A percentile compares a stretch with the other conserved stretches of the same genome.
Conservation (phyloP, 2,888 invertebrate genomes). For the Oscheius myriophilus region DNA sequence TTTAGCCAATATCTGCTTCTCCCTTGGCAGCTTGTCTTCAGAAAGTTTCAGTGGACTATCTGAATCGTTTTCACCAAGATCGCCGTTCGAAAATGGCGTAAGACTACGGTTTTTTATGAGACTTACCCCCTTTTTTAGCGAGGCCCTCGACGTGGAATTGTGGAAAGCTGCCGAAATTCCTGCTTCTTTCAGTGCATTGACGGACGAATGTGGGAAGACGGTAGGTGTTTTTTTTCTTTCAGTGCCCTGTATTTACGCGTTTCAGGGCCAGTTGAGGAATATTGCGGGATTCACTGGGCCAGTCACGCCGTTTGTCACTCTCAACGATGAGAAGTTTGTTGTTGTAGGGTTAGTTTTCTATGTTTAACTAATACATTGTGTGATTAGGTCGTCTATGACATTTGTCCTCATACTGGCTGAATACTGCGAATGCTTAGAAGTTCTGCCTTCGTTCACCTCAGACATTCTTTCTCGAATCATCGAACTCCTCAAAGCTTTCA, state of each 20-base stretch:
- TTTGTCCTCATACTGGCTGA: slow-evolving; percentile 89
- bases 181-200: slow-evolving; percentile 85
- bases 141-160: slow-evolving; percentile 87
- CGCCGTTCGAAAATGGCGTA: slow-evolving; percentile 83
- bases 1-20: slow-evolving; percentile 17
- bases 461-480: slow-evolving; percentile 73
- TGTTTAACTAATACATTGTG: too few species aligned
- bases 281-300: neutral
- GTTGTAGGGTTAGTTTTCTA: slow-evolving; percentile 72
- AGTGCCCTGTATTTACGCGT: neutral
- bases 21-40: slow-evolving; percentile 44
- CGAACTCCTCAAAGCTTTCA: slow-evolving; percentile 74
- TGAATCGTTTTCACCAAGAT: slow-evolving; percentile 88
- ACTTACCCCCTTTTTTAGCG: slow-evolving; percentile 41
- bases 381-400: slow-evolving; percentile 81
- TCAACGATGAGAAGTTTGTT: slow-evolving; percentile 72
- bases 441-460: slow-evolving; percentile 76
- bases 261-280: slow-evolving; percentile 9
- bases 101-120: neutral
- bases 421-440: slow-evolving; percentile 85
- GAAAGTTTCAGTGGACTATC: slow-evolving; percentile 85
- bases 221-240: neutral
- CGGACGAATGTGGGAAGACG: slow-evolving; percentile 69
- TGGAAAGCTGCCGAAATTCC: slow-evolving; percentile 95
- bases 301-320: slow-evolving; percentile 17